Conservation (phyloP, 2,113 vertebrate species). For the Nothobranchius kuhntae region DNA sequence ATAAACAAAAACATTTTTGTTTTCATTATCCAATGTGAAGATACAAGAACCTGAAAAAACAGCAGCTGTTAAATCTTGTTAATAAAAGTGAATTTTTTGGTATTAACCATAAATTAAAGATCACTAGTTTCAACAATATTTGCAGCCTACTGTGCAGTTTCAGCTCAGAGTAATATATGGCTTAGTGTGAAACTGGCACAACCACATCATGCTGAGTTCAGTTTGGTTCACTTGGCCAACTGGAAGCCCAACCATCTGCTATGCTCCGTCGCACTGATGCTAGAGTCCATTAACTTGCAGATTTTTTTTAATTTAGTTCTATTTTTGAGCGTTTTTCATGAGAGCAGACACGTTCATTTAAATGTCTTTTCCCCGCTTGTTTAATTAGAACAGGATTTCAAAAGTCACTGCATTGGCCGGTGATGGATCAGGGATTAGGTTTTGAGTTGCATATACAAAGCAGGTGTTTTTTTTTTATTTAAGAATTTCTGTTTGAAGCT, state of each 20-base stretch:
- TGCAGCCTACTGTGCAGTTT: conserved; percentile 39
- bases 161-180: conserved; percentile 53
- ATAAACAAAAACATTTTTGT: too few species aligned
- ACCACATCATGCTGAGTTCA: conserved; percentile 49
- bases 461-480: conserved; percentile 22
- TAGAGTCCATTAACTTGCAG: conserved; percentile 26
- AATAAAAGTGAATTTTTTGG: too few species aligned
- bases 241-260: conserved; percentile 65
- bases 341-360: background rate
- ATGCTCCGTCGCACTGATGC: conserved; percentile 37
- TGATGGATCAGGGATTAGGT: conserved; percentile 9
- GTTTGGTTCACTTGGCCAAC: conserved; percentile 59
- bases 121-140: conserved; percentile 46
- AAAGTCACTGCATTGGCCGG: conserved; percentile 34
- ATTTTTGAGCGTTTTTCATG: background rate
- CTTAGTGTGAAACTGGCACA: conserved; percentile 62
- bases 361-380: background rate
- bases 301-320: conserved; percentile 14
- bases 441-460: conserved; percentile 22
- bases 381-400: background rate
- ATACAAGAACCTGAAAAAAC: too few species aligned
- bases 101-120: background rate
- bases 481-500: conserved; percentile 46
- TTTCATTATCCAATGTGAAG: too few species aligned
- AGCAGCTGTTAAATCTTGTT: too few species aligned